Conservation (phyloP, 2,113 vertebrate genomes). For the Oreochromis tanganicae region DNA sequence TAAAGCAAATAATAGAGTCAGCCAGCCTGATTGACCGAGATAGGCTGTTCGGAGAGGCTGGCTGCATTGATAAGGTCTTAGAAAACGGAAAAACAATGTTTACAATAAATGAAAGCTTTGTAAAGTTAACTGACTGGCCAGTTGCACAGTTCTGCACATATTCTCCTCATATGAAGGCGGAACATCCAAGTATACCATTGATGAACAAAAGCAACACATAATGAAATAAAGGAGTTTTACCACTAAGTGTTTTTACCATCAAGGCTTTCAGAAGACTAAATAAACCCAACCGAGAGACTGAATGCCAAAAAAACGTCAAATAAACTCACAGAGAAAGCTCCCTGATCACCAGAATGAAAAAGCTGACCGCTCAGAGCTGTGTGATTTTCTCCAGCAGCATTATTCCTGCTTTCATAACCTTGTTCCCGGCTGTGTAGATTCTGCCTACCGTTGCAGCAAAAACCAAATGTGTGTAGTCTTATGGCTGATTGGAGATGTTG, state of each 20-base stretch:
- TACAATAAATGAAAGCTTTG: background rate
- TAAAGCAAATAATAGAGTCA: background rate
- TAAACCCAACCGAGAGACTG: background rate
- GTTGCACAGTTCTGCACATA: background rate
- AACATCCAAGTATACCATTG: background rate
- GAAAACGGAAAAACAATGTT: background rate
- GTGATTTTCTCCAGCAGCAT: background rate
- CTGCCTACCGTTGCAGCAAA: constrained; percentile 16
- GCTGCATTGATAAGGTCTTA: background rate
- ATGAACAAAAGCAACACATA: background rate
- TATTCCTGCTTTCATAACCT: constrained; percentile 51
- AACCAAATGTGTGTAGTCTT: background rate
- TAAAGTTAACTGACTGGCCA: background rate
- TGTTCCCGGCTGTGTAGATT: background rate
- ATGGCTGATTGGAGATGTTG: background rate
- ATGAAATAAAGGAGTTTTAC: background rate
- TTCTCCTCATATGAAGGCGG: background rate
- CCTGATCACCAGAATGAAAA: background rate
- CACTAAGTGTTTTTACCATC: background rate
- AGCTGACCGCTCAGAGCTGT: background rate
- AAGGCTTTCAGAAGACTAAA: background rate
- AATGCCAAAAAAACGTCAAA: background rate
- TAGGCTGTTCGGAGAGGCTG: background rate
- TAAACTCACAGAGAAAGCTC: background rate
- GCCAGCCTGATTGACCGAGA: background rate